These are phyloP conservation scores for Drosophila varians DNA, from an alignment of 1,140 invertebrate species.

Conservation along the genomic window DNA sequence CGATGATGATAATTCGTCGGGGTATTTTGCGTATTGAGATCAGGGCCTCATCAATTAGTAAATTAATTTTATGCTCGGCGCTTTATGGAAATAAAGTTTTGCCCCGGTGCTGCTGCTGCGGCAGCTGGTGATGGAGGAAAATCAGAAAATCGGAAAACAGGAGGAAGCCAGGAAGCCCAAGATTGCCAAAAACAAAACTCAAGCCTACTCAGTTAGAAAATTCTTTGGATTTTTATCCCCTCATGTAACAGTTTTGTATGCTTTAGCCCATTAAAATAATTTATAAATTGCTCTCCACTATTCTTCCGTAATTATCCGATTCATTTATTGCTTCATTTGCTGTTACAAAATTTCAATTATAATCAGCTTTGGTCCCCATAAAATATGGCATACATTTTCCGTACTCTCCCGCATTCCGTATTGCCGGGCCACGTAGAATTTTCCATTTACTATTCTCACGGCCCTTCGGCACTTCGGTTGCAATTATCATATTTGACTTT, in stretches of 20 bases:
- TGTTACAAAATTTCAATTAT: constrained; percentile 46
- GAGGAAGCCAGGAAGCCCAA: neutral
- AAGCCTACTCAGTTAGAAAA: constrained; percentile 23
- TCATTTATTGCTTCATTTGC: constrained; percentile 24
- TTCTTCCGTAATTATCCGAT: constrained; percentile 32
- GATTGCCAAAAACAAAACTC: constrained; percentile 5
- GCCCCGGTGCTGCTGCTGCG: too few relatives aligned
- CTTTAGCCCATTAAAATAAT: neutral
- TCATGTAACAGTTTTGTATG: too few relatives aligned
- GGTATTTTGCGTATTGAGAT: constrained; percentile 83
- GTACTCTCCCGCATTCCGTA: neutral
- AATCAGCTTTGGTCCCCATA: constrained; percentile 27
- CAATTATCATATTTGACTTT: constrained; percentile 54
- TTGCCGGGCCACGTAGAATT: neutral
- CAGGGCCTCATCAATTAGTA: constrained; percentile 83
- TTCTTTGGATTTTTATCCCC: neutral
- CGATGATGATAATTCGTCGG: constrained; percentile 80
- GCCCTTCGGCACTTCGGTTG: constrained; percentile 1
- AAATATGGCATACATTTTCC: constrained; percentile 46
- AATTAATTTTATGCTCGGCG: constrained; percentile 82
- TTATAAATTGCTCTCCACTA: neutral
- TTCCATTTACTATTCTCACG: constrained; percentile 1
- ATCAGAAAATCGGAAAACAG: neutral
- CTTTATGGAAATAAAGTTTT: constrained; percentile 64
- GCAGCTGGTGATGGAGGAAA: constrained; percentile 9